Percentiles rank a stretch among this genome's conserved stretches.
Evolutionary conservation across 1,140 invertebrate species (phyloP).

Genomic region (Drosophila leontia): DNA sequence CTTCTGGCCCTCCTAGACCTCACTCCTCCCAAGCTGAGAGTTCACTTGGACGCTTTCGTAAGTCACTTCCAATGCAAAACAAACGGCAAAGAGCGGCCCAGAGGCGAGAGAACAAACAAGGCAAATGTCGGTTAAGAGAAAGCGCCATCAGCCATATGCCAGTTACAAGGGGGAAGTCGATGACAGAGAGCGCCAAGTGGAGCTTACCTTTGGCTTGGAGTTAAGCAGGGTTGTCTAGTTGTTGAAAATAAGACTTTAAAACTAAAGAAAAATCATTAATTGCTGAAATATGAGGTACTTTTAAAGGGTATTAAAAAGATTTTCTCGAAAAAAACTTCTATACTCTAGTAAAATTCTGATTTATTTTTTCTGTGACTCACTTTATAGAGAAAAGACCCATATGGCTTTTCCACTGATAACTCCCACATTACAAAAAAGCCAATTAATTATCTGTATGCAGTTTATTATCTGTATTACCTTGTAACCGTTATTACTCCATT

Average conservation of each 20-base stretch:
- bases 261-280: not conserved
- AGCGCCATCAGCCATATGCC: conserved; percentile 16
- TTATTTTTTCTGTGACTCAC: not conserved
- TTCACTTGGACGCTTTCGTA: conserved; percentile 77
- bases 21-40: conserved; percentile 6
- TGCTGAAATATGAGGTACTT: not conserved
- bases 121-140: conserved; percentile 59
- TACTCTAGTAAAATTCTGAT: not conserved
- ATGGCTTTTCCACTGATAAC: conserved; percentile 1
- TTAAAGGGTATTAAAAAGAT: not conserved
- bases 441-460: conserved; percentile 26
- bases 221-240: conserved; percentile 25
- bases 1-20: not conserved
- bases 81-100: conserved; percentile 46
- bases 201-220: conserved; percentile 25
- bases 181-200: conserved; percentile 22
- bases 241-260: not conserved
- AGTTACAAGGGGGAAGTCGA: conserved; percentile 17
- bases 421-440: not conserved
- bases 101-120: conserved; percentile 1
- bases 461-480: conserved; percentile 42
- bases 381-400: not conserved
- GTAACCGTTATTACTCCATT: conserved; percentile 16
- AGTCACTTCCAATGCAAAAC: conserved; percentile 57
- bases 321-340: not conserved